Evolutionary conservation across 2,888 invertebrate genomes (phyloP).

Genomic region (Amiota communis): DNA sequence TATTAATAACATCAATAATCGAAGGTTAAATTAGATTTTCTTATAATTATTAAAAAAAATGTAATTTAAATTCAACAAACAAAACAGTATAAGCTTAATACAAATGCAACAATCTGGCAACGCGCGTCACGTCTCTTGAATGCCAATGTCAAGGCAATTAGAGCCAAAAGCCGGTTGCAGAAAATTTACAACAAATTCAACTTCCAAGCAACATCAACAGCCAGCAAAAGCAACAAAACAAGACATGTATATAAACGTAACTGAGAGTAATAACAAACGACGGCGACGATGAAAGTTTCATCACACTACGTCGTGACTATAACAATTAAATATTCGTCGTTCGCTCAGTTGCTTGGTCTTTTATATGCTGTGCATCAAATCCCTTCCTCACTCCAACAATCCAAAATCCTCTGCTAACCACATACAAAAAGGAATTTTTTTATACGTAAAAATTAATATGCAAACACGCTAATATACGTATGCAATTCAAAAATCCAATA

Average conservation of each 20-base stretch:
- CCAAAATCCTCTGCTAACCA: too few species aligned
- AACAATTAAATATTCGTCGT: too few species aligned
- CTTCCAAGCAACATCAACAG: conserved; percentile 32
- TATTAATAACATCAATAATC: conserved; percentile 19
- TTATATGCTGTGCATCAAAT: too few species aligned
- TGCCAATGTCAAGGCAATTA: conserved; percentile 67
- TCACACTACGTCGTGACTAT: too few species aligned
- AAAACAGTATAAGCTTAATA: background rate
- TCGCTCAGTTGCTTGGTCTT: too few species aligned
- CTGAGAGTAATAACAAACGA: conserved; percentile 42
- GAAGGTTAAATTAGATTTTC: background rate
- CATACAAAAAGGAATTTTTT: too few species aligned
- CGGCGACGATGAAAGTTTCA: background rate
- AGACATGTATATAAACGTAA: conserved; percentile 32
- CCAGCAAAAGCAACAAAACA: conserved; percentile 27
- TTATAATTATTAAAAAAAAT: background rate
- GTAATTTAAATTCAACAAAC: background rate
- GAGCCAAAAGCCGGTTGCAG: conserved; percentile 64
- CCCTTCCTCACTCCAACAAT: too few species aligned
- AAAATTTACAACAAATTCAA: conserved; percentile 44
- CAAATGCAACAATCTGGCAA: conserved; percentile 21
- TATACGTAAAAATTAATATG: too few species aligned
- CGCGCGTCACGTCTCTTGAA: conserved; percentile 31
- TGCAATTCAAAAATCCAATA: too few species aligned
- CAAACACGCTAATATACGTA: too few species aligned